Evolutionary conservation across 30 jellyfish, hydroid and myxozoan genomes (phyloP), one percentile per base, ranked within the genome.

Genomic region (Morbakka virulenta): DNA sequence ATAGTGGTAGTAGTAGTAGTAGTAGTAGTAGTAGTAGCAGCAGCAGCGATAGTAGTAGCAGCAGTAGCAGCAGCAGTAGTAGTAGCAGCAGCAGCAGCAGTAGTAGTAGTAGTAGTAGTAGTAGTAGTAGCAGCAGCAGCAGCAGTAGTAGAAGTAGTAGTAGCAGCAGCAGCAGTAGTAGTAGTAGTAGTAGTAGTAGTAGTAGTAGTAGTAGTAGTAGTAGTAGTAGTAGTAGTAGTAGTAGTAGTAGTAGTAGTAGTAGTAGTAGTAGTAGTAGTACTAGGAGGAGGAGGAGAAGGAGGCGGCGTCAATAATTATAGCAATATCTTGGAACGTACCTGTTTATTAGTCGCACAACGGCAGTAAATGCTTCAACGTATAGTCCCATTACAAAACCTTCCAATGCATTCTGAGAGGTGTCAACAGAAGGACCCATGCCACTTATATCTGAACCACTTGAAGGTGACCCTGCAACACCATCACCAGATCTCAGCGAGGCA

Each of bases 281-380:
- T n/a, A n/a, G n/a, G n/a, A n/a, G n/a, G n/a, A n/a, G n/a, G n/a
- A n/a, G n/a, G n/a, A n/a, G n/a, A n/a, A n/a, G n/a, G n/a, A n/a
- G n/a, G n/a, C n/a, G n/a, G n/a, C n/a, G n/a, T n/a, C n/a, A n/a
- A n/a, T n/a, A n/a, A n/a, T n/a, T n/a, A n/a, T n/a, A n/a, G n/a
- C n/a, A n/a, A n/a, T n/a, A n/a, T n/a, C n/a, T n/a, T n/a, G 48
- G 50, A 14, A 64, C 3, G 3, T 63, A 72, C 95, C 98, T 85
- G 86, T 92, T 92, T 26, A 92, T 75, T 0, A 92, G 89, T 53
- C 98, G 80, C 17, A 80, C 53, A 2, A 86, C 73, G 13, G 98
- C 96, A 2, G 96, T 78, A 74, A 92, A 92, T 23, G 96, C 83
- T 84, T 92, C 98, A 20, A 92, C 84, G 72, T 92, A 92, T 36